A percentile compares a stretch with the other conserved stretches of the same genome.
phyloP scores from a whole-genome alignment of 2,113 vertebrate species.

The Kryptolebias marmoratus region DNA sequence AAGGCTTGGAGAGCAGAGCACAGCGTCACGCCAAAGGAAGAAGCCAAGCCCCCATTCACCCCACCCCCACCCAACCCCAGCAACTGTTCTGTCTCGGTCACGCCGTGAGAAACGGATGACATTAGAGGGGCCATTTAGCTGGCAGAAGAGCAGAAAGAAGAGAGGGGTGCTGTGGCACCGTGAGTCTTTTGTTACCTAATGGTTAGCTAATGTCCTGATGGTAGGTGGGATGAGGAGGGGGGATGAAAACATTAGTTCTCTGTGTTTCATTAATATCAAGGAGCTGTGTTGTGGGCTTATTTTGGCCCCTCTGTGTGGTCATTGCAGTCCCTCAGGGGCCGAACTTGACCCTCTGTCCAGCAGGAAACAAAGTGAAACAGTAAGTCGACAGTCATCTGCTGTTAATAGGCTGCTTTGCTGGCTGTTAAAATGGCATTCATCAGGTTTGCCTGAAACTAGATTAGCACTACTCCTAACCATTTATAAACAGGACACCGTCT shows the following conservation, averaged over 20 bases:
- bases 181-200: slow-evolving; percentile 73
- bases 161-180: slow-evolving; percentile 61
- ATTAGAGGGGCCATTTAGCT: slow-evolving; percentile 78
- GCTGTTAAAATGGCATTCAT: slow-evolving; percentile 9
- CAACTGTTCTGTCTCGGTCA: slow-evolving; percentile 58
- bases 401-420: slow-evolving; percentile 7
- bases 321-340: not conserved
- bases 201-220: slow-evolving; percentile 67
- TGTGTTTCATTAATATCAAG: not conserved
- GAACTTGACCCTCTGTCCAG: not conserved
- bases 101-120: slow-evolving; percentile 74
- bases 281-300: not conserved
- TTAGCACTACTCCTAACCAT: slow-evolving; percentile 19
- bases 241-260: slow-evolving; percentile 31
- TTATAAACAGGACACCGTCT: slow-evolving; percentile 21
- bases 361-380: not conserved
- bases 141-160: slow-evolving; percentile 65
- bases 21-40: slow-evolving; percentile 75
- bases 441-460: slow-evolving; percentile 29
- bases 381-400: not conserved
- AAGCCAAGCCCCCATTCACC: slow-evolving; percentile 51
- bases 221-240: slow-evolving; percentile 1
- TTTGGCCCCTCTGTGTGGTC: slow-evolving; percentile 1
- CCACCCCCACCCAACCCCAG: not conserved
- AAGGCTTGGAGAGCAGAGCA: slow-evolving; percentile 65